Base-by-base conservation (phyloP, 2,888 invertebrate genomes). In the Euphydryas editha region DNA sequence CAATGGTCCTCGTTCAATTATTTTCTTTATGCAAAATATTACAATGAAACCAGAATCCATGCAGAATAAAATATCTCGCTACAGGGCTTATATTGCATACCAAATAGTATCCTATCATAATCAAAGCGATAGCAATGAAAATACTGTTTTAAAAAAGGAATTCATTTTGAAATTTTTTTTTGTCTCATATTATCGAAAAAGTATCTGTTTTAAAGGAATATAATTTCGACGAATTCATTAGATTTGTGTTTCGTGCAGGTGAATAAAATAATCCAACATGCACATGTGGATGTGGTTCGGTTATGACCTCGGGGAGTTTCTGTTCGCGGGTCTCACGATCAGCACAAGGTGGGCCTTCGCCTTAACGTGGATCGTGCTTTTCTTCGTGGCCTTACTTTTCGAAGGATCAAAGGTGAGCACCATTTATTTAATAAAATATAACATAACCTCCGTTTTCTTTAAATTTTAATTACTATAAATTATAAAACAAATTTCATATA, bases 221-320 rank as follows among this genome's bases (percentile, higher is more conserved):
- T 24, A 24, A 24, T 24, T 24, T 6, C 24, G 6, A 13, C 21
- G 20, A 49, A 11, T 20, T 20, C 49, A 49, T 13, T 15, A 49
- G 49, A 20, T 21, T 49, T 20, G 21, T 49, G 30, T 17, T 54
- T 54, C 20, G 13, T 42, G 13, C 30, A 70, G 67, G 60, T 65
- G 60, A 59, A 66, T 46, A 56, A 13, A 18, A 47, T 4, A 37
- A 49, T 73, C 82, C 74, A 82, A 55, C 74, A 95, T 95, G 95
- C 94, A 94, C 76, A 94, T 94, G 94, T 93, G 89, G 83, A 95
- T 95, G 89, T 95, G 95, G 95, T 95, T 95, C 84, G 94, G 94
- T 62, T 93, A 91, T 72, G 86, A 95, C 80, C 85, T 95, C 64
- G 93, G 94, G 17, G 91, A 94, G 72, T 95, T 95, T 82, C 83